These are phyloP conservation scores for Conger conger DNA, from an alignment of 2,113 vertebrate species.

Conservation along the genomic window DNA sequence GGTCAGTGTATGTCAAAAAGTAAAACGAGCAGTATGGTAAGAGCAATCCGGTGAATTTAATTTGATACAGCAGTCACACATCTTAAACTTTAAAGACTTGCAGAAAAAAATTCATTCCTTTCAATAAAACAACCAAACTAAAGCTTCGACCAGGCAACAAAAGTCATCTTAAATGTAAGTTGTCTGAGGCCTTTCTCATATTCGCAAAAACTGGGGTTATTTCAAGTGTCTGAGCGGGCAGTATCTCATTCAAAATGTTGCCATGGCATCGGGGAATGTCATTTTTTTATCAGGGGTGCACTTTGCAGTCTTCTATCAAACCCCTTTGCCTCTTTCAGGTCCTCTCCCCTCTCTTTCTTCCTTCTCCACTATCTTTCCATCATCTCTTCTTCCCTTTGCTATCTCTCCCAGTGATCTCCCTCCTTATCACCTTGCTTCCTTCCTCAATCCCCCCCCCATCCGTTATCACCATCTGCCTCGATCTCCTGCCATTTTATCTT, in stretches of 20 bases:
- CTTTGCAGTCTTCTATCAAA: background rate
- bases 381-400: background rate
- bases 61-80: too few species aligned
- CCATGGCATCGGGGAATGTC: background rate
- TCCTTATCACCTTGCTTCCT: conserved; percentile 3
- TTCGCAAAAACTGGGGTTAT: background rate
- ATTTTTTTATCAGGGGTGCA: background rate
- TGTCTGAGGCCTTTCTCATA: background rate
- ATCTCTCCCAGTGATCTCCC: background rate
- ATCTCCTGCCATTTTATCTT: background rate
- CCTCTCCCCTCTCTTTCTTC: background rate
- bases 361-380: background rate
- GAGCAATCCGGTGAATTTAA: too few species aligned
- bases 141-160: too few species aligned
- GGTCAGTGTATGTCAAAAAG: too few species aligned
- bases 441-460: background rate
- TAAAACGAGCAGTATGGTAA: too few species aligned
- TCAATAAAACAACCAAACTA: too few species aligned
- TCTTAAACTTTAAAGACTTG: too few species aligned
- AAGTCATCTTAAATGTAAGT: background rate
- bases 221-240: background rate
- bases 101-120: too few species aligned
- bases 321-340: background rate
- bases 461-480: background rate
- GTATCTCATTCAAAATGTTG: background rate